Base-by-base conservation (phyloP, 2,113 vertebrate species). In the Bubalus kerabau region DNA sequence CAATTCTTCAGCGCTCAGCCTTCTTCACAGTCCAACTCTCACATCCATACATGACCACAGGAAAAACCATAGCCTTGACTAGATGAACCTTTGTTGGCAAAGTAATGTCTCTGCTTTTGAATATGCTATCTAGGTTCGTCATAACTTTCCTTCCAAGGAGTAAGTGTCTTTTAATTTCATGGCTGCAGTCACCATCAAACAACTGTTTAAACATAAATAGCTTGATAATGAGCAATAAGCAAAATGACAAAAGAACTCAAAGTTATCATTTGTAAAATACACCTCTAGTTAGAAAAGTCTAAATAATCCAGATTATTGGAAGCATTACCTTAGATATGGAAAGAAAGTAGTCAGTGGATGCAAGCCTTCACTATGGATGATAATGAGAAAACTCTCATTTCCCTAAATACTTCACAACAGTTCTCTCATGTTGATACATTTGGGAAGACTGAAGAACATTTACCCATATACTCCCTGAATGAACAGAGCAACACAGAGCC, bases 141-240 rank as follows among this genome's bases (percentile, higher is more conserved):
- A 46, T 46, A 46, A 46, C 43, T 46, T 46, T 46, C 43, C 43
- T 46, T 46, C 43, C 43, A 46, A 46, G 43, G 43, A 46, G 43
- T 7, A 46, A 46, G 43, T 6, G 1, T 46, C 43, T 46, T 46
- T 46, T 46, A 46, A 46, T 7, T 46, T 46, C 43, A 46, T 46
- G 43, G 43, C 43, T 46, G 43, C 43, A 46, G 7, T 7, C 43
- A 46, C 43, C 43, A 46, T 40, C 40, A 71, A 92, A 85, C 16
- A 88, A 7, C 57, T 91, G 7, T 94, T 84, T 82, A 94, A 94
- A 80, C 21, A 91, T 40, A 94, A 92, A 94, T 67, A 92, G 57
- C 50, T 95, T 85, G 43, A 82, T 85, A 93, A 82, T 81, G 17
- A 94, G 7, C 46, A 90, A 40, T 67, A 60, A 91, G 36, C 50